Evolutionary conservation across 1,140 invertebrate species (phyloP), one percentile per base, ranked within the genome.

Genomic region (Holotrichia oblita): DNA sequence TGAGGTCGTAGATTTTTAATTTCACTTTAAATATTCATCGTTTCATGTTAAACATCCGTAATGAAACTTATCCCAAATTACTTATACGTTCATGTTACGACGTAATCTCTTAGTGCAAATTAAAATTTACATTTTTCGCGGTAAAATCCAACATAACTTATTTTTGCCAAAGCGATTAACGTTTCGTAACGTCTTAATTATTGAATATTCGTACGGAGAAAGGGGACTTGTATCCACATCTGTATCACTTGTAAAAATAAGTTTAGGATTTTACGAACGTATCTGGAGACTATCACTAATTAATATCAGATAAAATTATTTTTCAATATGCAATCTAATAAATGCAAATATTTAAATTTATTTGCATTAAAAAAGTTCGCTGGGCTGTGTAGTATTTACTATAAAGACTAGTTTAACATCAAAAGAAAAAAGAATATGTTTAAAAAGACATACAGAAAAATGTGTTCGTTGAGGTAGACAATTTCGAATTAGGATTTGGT

Each of bases 131-230:
- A 22, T 34, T 69, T 7, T 27, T 9, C 22, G 9, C 61, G 24
- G 27, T 27, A 69, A 69, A 69, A 27, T 22, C 61, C 17, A 7
- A 22, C 12, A 4, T 20, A 69, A 27, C 22, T 22, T 69, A 69
- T 27, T 69, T 9, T 22, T 6, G 22, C 27, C 6, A 3, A 9
- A 14, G 22, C 22, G 17, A 69, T 69, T 69, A 69, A 69, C 12
- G 61, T 69, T 69, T 69, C 61, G 61, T 69, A 69, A 69, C 61
- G 61, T 69, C 61, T 69, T 69, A 69, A 69, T 69, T 69, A 69
- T 69, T 48, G n/a, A 48, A 48, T 2, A 17, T 17, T 48, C n/a
- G 7, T 48, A 48, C 10, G n/a, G n/a, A 14, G 44, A 17, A 48
- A 10, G n/a, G n/a, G n/a, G n/a, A n/a, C n/a, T n/a, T n/a, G n/a